These are phyloP conservation scores for Coluber constrictor DNA, from an alignment of 2,797 vertebrate species.

Conservation along the genomic window DNA sequence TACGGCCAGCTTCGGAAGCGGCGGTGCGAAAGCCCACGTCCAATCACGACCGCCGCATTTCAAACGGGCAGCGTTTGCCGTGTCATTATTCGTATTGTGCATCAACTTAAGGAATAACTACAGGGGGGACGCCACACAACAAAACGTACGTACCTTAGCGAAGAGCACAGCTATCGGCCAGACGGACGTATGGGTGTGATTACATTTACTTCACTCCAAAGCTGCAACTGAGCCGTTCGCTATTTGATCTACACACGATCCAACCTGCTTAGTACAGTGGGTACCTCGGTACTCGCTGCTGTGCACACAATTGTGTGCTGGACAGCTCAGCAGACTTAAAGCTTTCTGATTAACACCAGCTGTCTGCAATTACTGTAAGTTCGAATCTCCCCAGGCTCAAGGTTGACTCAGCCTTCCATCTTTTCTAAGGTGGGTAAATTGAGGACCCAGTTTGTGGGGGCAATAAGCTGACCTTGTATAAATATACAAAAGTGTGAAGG, in stretches of 20 bases:
- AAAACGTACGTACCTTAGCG: constrained; percentile 2
- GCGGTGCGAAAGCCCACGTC: constrained; percentile 36
- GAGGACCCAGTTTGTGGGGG: too few relatives aligned
- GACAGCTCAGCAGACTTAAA: too few relatives aligned
- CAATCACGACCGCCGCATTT: constrained; percentile 42
- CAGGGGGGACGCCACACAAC: background rate
- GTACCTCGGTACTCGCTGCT: background rate
- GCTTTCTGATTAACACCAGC: too few relatives aligned
- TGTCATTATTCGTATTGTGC: constrained; percentile 43
- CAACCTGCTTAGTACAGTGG: background rate
- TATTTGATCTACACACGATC: background rate
- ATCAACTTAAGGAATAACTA: constrained; percentile 31
- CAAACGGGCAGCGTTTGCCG: background rate
- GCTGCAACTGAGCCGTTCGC: background rate
- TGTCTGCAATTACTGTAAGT: too few relatives aligned
- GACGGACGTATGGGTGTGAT: background rate
- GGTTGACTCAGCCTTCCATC: too few relatives aligned
- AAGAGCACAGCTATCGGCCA: constrained; percentile 20
- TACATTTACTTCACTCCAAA: background rate
- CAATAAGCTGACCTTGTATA: too few relatives aligned
- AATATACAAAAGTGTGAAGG: too few relatives aligned
- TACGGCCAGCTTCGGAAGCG: constrained; percentile 46
- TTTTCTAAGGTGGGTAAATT: too few relatives aligned
- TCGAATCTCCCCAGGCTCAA: too few relatives aligned
- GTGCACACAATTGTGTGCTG: too few relatives aligned